Conservation (phyloP, 2,113 vertebrate genomes). For the Cyanoramphus novaezelandiae region DNA sequence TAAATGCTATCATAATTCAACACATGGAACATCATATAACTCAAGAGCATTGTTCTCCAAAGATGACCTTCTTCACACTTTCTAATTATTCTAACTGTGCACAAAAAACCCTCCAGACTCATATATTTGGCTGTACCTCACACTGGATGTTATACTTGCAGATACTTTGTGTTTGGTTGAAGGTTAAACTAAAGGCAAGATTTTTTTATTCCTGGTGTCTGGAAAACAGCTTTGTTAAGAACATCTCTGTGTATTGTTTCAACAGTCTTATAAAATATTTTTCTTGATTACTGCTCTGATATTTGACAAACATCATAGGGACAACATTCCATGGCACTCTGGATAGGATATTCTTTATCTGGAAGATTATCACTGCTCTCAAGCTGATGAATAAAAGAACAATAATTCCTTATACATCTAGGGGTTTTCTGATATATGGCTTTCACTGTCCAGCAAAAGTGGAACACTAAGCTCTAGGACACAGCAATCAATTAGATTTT, state of each 20-base stretch:
- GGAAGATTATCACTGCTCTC: background rate
- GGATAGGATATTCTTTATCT: background rate
- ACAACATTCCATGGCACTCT: background rate
- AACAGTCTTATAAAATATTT: background rate
- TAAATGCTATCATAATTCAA: background rate
- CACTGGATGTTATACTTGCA: accelerated
- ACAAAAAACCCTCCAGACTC: background rate
- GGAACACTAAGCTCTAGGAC: constrained; percentile 32
- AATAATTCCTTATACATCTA: background rate
- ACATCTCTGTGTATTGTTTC: background rate
- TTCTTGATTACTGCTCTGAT: background rate
- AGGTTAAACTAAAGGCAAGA: background rate
- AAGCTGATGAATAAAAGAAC: background rate
- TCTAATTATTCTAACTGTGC: background rate
- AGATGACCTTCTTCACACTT: accelerated
- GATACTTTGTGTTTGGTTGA: background rate
- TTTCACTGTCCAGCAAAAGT: constrained; percentile 15
- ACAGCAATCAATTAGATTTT: constrained; percentile 33
- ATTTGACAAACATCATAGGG: background rate
- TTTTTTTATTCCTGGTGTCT: background rate
- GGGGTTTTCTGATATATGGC: background rate
- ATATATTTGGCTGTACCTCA: background rate
- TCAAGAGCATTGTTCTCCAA: background rate
- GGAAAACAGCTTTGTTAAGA: background rate
- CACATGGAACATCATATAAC: background rate